Conservation (phyloP, 1,140 invertebrate genomes). For the Araneus ventricosus region DNA sequence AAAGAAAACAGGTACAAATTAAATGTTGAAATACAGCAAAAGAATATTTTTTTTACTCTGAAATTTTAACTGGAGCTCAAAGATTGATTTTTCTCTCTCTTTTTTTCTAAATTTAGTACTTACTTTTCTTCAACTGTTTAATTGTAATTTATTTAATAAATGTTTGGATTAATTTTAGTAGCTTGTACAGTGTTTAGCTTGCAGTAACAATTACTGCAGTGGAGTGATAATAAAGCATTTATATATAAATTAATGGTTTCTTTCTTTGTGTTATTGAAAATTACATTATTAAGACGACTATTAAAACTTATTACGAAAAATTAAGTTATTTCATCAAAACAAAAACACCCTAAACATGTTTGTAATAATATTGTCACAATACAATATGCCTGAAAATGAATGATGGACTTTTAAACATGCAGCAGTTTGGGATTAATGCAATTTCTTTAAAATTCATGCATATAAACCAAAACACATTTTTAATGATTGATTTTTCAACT, state of each 20-base stretch:
- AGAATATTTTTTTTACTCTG: background rate
- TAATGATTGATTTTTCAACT: too few species aligned
- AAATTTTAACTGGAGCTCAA: constrained; percentile 13
- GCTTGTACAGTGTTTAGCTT: background rate
- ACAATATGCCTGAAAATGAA: too few species aligned
- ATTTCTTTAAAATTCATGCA: too few species aligned
- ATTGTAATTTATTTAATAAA: constrained; percentile 10
- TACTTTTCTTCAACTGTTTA: background rate
- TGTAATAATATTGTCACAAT: too few species aligned
- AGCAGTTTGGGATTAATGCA: too few species aligned
- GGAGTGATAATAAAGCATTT: constrained; percentile 29
- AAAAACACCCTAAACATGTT: too few species aligned
- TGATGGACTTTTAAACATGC: too few species aligned
- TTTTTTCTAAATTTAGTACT: too few species aligned
- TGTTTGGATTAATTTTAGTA: constrained; percentile 11
- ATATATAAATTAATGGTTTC: background rate
- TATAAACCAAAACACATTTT: too few species aligned
- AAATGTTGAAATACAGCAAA: background rate
- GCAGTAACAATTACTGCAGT: background rate
- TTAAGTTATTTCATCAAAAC: too few species aligned
- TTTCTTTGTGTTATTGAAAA: background rate
- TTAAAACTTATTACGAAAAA: too few species aligned
- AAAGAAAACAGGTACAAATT: background rate
- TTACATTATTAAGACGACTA: too few species aligned
- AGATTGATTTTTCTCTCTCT: background rate